Percentiles rank a stretch among this genome's conserved stretches.
phyloP scores from a whole-genome alignment of 2,888 invertebrate genomes.

The Yponomeuta sedellus region DNA sequence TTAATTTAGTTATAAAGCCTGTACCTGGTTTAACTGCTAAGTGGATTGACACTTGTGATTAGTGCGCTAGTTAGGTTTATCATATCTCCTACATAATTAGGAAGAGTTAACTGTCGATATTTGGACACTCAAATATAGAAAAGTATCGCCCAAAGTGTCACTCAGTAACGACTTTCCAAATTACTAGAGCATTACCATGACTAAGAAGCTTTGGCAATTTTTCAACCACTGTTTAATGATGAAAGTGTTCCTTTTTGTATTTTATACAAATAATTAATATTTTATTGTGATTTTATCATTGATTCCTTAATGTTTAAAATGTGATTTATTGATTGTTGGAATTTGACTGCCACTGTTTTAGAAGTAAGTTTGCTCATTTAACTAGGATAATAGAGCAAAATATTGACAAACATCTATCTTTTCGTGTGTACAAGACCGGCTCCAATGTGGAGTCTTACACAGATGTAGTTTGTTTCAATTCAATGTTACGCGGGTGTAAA shows the following conservation, averaged over 20 bases:
- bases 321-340: conserved; percentile 17
- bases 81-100: too few species aligned
- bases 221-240: neutral
- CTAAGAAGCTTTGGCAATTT: neutral
- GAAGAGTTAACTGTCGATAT: neutral
- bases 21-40: neutral
- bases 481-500: too few species aligned
- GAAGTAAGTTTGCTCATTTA: neutral
- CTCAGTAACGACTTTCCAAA: neutral
- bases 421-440: neutral
- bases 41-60: neutral
- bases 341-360: conserved; percentile 5
- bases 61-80: neutral
- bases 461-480: too few species aligned
- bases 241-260: neutral
- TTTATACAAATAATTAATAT: conserved; percentile 2
- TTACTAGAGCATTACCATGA: neutral
- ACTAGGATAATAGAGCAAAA: too few species aligned
- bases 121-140: neutral
- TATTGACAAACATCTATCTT: neutral
- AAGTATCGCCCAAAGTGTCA: neutral
- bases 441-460: too few species aligned
- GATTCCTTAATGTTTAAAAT: conserved; percentile 17
- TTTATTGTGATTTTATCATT: conserved; percentile 19
- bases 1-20: conserved; percentile 1